Evolutionary conservation across 2,113 vertebrate genomes (phyloP).

Genomic region (Tauraco erythrolophus): DNA sequence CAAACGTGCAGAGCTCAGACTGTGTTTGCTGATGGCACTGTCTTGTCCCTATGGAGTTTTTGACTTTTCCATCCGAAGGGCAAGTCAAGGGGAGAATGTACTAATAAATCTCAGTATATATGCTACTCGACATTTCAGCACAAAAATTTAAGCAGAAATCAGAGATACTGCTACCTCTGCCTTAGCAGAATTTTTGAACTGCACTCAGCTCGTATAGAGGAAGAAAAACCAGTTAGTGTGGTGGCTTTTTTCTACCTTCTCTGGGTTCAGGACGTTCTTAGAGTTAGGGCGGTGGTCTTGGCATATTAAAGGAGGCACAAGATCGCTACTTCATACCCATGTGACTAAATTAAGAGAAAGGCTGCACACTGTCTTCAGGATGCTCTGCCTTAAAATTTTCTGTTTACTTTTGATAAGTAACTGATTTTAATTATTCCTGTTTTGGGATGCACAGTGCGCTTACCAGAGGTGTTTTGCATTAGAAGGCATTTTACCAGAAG

Average conservation of each 20-base stretch:
- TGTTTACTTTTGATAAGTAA: background rate
- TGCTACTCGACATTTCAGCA: background rate
- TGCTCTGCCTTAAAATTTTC: background rate
- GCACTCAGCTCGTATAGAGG: background rate
- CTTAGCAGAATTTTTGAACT: background rate
- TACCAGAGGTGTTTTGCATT: background rate
- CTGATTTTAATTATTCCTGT: background rate
- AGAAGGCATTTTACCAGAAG: background rate
- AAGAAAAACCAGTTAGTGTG: background rate
- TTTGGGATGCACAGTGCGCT: background rate
- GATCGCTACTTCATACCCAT: rapidly evolving
- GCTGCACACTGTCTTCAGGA: background rate
- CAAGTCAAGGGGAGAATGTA: background rate
- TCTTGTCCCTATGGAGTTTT: background rate
- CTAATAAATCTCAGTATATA: background rate
- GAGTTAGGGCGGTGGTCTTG: background rate
- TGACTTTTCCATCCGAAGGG: background rate
- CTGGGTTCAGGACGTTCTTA: background rate
- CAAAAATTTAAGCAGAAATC: background rate
- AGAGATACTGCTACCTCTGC: background rate
- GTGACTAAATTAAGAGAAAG: background rate
- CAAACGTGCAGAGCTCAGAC: rapidly evolving
- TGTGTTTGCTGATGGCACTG: background rate
- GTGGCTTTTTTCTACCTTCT: background rate
- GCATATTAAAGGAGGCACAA: background rate